A percentile compares a stretch with the other conserved stretches of the same genome.
Evolutionary conservation across 2,797 vertebrate species (phyloP).

Genomic region (Kryptolebias ocellatus): DNA sequence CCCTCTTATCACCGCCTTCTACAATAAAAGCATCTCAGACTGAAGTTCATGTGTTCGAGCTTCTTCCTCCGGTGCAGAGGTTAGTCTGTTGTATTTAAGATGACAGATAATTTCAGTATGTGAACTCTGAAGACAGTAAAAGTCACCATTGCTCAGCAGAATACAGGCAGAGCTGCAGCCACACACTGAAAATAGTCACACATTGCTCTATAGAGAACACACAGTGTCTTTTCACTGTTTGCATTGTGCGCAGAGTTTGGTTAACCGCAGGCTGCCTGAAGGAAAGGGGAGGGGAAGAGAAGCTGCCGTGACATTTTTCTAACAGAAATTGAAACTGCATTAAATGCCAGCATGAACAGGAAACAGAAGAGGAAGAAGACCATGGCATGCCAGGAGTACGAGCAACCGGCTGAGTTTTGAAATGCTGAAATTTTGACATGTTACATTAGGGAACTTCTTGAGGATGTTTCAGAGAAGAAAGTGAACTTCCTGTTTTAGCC

Average conservation of each 20-base stretch:
- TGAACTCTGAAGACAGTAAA: background rate
- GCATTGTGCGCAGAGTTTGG: slow-evolving; percentile 18
- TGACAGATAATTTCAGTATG: background rate
- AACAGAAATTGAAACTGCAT: slow-evolving; percentile 43
- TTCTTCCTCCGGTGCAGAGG: slow-evolving; percentile 7
- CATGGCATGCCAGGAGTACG: background rate
- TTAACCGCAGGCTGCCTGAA: slow-evolving; percentile 61
- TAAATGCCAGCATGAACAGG: slow-evolving; percentile 21
- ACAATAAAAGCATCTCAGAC: background rate
- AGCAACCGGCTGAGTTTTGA: slow-evolving; percentile 1
- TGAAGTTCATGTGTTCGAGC: background rate
- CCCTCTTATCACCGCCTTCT: background rate
- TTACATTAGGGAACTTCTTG: background rate
- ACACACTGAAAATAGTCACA: slow-evolving; percentile 3
- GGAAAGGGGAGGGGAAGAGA: background rate
- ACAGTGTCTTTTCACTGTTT: slow-evolving; percentile 11
- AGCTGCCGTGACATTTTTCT: slow-evolving; percentile 2
- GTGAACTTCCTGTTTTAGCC: slow-evolving; percentile 50
- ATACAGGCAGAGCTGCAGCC: background rate
- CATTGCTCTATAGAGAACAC: slow-evolving; percentile 3
- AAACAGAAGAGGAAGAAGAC: background rate
- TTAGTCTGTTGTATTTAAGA: background rate
- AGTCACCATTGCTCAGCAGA: slow-evolving; percentile 5
- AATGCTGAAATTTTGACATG: background rate
- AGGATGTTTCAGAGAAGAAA: slow-evolving; percentile 19